A percentile compares a stretch with the other conserved stretches of the same genome.
Evolutionary conservation across 2,888 invertebrate species (phyloP).

Genomic region (Chalcosyrphus nemorum): DNA sequence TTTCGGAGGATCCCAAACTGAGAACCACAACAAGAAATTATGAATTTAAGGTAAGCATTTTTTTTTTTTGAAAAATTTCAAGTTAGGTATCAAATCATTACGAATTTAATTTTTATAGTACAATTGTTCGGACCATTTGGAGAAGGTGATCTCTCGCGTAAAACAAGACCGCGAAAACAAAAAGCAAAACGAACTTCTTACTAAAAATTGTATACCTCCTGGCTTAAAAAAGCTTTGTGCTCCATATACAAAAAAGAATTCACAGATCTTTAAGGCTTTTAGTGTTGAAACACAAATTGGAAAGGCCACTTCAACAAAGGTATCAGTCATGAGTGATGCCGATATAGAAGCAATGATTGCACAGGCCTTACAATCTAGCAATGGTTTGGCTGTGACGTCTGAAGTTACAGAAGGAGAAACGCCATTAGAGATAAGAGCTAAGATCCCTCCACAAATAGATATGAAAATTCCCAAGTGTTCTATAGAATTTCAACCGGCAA

Average conservation of each 20-base stretch:
- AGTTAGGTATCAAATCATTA: too few species aligned
- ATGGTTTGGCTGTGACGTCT: neutral
- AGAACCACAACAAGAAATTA: slow-evolving; percentile 75
- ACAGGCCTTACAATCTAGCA: neutral
- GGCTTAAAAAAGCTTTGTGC: neutral
- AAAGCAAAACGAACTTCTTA: neutral
- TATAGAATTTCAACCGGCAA: slow-evolving; percentile 6
- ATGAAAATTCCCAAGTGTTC: neutral
- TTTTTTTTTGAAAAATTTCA: too few species aligned
- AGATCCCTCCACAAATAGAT: neutral
- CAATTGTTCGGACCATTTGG: slow-evolving; percentile 47
- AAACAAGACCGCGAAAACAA: slow-evolving; percentile 33
- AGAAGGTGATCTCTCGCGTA: slow-evolving; percentile 35
- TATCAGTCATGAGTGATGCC: slow-evolving; percentile 51
- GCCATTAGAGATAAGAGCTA: neutral
- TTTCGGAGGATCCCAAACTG: slow-evolving; percentile 74
- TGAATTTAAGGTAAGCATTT: slow-evolving; percentile 75
- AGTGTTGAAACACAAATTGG: slow-evolving; percentile 18
- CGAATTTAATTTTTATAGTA: slow-evolving; percentile 29
- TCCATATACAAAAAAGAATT: neutral
- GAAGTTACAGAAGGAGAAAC: neutral
- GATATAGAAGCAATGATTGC: slow-evolving; percentile 55
- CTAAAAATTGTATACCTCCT: neutral
- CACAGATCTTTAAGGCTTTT: neutral
- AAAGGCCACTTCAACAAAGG: neutral